A percentile compares a stretch with the other conserved stretches of the same genome.
These are phyloP conservation scores for Dascyllus trimaculatus DNA, from an alignment of 2,113 vertebrate genomes.

Conservation along the genomic window DNA sequence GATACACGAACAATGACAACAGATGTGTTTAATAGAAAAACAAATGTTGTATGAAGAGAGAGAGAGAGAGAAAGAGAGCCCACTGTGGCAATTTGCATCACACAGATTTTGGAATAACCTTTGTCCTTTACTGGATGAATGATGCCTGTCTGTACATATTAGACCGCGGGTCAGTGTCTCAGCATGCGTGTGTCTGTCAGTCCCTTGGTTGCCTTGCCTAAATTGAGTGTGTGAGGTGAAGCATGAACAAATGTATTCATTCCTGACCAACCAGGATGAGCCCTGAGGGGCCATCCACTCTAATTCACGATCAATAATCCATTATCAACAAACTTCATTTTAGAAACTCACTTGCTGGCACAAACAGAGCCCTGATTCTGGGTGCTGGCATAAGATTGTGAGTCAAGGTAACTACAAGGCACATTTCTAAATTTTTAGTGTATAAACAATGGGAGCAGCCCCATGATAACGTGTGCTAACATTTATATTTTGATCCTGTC, in stretches of 20 bases:
- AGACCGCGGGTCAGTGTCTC: slow-evolving; percentile 70
- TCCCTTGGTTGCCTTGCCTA: slow-evolving; percentile 69
- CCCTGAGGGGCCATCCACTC: slow-evolving; percentile 88
- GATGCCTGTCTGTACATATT: slow-evolving; percentile 70
- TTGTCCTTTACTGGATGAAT: slow-evolving; percentile 60
- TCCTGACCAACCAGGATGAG: slow-evolving; percentile 85
- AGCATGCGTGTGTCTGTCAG: slow-evolving; percentile 56
- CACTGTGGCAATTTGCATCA: slow-evolving; percentile 55
- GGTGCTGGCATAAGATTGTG: slow-evolving; percentile 1
- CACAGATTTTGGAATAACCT: slow-evolving; percentile 58
- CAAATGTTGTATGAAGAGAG: too few relatives aligned
- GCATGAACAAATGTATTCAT: slow-evolving; percentile 92
- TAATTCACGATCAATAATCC: slow-evolving; percentile 93
- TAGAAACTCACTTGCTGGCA: slow-evolving; percentile 50
- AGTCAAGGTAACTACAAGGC: slow-evolving; percentile 24
- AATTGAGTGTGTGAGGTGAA: slow-evolving; percentile 84
- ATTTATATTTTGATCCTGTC: background rate
- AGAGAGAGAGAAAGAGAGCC: background rate
- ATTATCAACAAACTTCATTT: slow-evolving; percentile 93
- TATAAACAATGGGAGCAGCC: slow-evolving; percentile 3
- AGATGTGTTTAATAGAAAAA: background rate
- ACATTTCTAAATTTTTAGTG: background rate
- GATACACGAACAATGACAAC: background rate
- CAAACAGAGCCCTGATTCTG: slow-evolving; percentile 24
- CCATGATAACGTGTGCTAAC: background rate